These are phyloP conservation scores for Dinocampus coccinellae DNA, from an alignment of 2,888 invertebrate species.

Conservation along the genomic window DNA sequence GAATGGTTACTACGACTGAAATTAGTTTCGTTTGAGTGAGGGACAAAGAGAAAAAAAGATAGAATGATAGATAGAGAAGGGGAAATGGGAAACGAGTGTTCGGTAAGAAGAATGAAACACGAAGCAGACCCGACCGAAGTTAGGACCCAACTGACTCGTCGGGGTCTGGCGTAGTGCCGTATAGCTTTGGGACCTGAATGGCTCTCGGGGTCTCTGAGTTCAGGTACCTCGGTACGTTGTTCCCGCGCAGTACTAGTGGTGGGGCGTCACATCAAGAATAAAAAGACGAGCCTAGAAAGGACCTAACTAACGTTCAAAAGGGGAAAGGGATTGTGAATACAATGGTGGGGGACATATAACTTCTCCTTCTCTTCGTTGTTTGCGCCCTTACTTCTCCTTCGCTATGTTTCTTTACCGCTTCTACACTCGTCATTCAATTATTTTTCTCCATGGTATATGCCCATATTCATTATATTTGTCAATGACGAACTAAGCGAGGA, in stretches of 20 bases:
- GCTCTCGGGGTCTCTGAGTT: conserved; percentile 57
- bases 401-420: conserved; percentile 23
- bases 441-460: conserved; percentile 68
- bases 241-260: conserved; percentile 33
- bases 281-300: conserved; percentile 67
- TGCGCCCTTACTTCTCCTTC: conserved; percentile 27
- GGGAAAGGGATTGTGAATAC: conserved; percentile 56
- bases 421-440: conserved; percentile 63
- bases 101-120: conserved; percentile 32
- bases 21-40: too few species aligned
- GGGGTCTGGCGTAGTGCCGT: conserved; percentile 49
- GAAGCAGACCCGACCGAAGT: conserved; percentile 65
- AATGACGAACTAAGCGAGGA: conserved; percentile 68
- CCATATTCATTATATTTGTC: conserved; percentile 69
- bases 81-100: conserved; percentile 17
- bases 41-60: too few species aligned
- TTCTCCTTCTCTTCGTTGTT: conserved; percentile 30
- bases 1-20: conserved; percentile 16
- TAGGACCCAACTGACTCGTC: conserved; percentile 67
- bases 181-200: conserved; percentile 60
- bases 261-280: conserved; percentile 46
- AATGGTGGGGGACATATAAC: conserved; percentile 39
- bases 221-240: conserved; percentile 57
- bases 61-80: background rate
- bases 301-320: conserved; percentile 62